These are phyloP conservation scores for Onychostruthus taczanowskii DNA, from an alignment of 2,113 vertebrate genomes.

Conservation along the genomic window DNA sequence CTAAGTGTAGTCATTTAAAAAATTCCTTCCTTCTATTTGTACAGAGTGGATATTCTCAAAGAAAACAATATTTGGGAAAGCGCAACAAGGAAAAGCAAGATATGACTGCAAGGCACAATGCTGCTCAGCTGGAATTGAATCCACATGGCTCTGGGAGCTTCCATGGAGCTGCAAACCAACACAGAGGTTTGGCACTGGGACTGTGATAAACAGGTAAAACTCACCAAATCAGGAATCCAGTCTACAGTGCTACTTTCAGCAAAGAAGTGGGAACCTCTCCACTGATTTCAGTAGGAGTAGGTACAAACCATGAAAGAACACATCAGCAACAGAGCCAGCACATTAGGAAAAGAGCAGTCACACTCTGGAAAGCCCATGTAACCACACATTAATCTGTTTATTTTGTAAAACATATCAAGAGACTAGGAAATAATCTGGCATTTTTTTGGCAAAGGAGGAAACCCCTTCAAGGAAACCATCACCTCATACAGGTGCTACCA, in stretches of 20 bases:
- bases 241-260: background rate
- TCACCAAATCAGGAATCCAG: background rate
- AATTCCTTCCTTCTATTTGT: conserved; percentile 38
- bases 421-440: conserved; percentile 5
- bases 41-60: background rate
- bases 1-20: conserved; percentile 29
- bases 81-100: background rate
- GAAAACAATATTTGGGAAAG: background rate
- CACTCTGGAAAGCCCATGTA: conserved; percentile 15
- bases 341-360: background rate
- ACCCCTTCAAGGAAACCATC: background rate
- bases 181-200: background rate
- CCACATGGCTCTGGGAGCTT: background rate
- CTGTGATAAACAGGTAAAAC: background rate
- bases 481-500: background rate
- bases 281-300: background rate
- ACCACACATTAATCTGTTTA: background rate
- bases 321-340: background rate
- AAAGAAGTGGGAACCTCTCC: background rate
- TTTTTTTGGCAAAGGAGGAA: background rate
- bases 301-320: background rate
- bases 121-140: background rate
- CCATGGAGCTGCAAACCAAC: background rate
- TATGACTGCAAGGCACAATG: background rate
- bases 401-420: conserved; percentile 11